Percentiles rank a stretch among this genome's conserved stretches.
Evolutionary conservation across 2,888 invertebrate genomes (phyloP).

Genomic region (Epicampocera succincta): DNA sequence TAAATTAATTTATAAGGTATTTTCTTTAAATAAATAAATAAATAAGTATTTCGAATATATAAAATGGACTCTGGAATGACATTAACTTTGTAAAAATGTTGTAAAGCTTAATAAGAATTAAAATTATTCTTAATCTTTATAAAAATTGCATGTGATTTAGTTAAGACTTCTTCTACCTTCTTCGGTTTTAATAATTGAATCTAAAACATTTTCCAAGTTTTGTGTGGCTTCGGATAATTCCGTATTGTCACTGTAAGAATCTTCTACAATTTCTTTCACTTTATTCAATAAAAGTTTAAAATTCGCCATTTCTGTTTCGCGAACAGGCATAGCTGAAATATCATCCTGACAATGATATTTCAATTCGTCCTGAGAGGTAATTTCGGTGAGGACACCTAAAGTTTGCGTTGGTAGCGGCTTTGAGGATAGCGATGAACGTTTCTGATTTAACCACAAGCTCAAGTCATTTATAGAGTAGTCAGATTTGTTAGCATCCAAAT

Average conservation of each 20-base stretch:
- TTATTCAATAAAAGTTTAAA: slow-evolving; percentile 79
- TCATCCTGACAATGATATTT: slow-evolving; percentile 27
- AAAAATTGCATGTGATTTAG: slow-evolving; percentile 22
- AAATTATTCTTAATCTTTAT: slow-evolving; percentile 33
- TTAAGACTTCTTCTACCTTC: slow-evolving; percentile 75
- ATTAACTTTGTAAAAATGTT: slow-evolving; percentile 9
- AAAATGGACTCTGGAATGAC: too few species aligned
- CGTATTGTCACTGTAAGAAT: slow-evolving; percentile 81
- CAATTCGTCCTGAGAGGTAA: slow-evolving; percentile 55
- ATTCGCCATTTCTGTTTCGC: slow-evolving; percentile 80
- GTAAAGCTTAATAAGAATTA: slow-evolving; percentile 47
- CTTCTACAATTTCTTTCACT: slow-evolving; percentile 81
- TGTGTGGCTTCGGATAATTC: slow-evolving; percentile 80
- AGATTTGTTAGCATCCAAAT: slow-evolving; percentile 81
- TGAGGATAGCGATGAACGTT: slow-evolving; percentile 68
- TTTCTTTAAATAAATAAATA: too few species aligned
- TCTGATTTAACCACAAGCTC: slow-evolving; percentile 80
- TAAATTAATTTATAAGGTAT: too few species aligned
- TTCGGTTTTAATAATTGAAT: slow-evolving; percentile 79
- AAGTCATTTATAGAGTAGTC: slow-evolving; percentile 80
- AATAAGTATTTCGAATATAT: too few species aligned
- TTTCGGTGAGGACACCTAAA: slow-evolving; percentile 61
- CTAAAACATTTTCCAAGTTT: slow-evolving; percentile 80
- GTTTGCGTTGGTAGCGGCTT: slow-evolving; percentile 51
- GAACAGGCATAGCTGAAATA: slow-evolving; percentile 70